phyloP scores from a whole-genome alignment of 2,888 invertebrate species.

The Lycaena phlaeas region DNA sequence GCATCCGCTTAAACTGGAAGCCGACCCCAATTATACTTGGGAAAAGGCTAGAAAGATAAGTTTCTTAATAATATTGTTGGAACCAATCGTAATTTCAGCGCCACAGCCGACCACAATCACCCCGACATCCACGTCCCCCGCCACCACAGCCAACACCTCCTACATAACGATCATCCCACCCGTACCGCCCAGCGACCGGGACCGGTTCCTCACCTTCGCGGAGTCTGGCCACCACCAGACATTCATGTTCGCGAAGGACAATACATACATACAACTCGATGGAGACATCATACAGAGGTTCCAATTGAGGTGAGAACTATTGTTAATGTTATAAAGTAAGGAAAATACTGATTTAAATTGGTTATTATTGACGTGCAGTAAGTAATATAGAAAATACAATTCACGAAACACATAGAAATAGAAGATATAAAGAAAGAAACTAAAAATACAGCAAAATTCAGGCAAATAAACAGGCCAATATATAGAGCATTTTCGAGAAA shows the following conservation, averaged over 20 bases:
- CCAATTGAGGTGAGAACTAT: conserved; percentile 85
- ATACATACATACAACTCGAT: conserved; percentile 91
- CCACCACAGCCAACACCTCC: conserved; percentile 50
- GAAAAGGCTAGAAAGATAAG: no score
- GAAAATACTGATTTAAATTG: neutral
- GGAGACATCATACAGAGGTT: conserved; percentile 92
- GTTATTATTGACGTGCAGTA: no score
- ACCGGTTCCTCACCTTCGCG: conserved; percentile 86
- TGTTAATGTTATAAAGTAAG: no score
- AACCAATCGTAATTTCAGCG: conserved; percentile 38
- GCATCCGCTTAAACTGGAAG: no score
- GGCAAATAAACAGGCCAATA: no score
- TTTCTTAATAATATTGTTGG: no score
- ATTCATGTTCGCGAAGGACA: conserved; percentile 94
- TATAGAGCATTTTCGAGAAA: no score
- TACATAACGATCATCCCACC: conserved; percentile 70
- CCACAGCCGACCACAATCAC: conserved; percentile 47
- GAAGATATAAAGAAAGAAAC: no score
- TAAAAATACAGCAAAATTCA: no score
- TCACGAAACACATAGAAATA: no score
- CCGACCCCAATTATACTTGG: no score
- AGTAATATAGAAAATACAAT: no score
- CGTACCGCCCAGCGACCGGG: conserved; percentile 81
- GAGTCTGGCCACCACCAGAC: conserved; percentile 88
- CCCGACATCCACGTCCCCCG: conserved; percentile 32